These are phyloP conservation scores for Adineta ricciae DNA, from an alignment of 2,888 invertebrate species.

Conservation along the genomic window DNA sequence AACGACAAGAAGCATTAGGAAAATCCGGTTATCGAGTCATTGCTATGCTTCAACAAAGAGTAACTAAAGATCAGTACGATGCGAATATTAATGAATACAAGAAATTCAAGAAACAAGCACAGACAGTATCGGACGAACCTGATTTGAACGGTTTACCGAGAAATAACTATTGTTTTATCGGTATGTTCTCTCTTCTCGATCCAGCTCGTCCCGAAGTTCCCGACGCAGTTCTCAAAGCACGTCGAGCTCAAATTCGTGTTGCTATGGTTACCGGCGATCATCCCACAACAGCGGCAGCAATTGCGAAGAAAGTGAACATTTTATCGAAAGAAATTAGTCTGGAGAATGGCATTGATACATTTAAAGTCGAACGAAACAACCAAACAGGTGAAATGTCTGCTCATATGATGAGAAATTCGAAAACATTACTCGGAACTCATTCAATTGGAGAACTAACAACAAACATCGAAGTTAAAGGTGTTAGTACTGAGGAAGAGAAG, in stretches of 20 bases:
- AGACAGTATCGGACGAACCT: neutral
- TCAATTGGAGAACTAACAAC: no score
- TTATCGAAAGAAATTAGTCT: neutral
- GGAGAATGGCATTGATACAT: slow-evolving; percentile 19
- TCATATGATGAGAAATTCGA: neutral
- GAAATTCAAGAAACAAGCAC: neutral
- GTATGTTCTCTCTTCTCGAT: slow-evolving; percentile 1
- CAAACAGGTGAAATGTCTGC: neutral
- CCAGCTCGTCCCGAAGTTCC: slow-evolving; percentile 24
- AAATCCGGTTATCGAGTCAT: neutral
- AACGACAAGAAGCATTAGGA: neutral
- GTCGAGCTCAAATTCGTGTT: slow-evolving; percentile 23
- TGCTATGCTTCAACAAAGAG: neutral
- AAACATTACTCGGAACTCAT: neutral
- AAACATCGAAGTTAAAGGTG: neutral
- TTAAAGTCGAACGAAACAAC: neutral
- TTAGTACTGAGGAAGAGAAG: neutral
- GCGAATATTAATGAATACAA: neutral
- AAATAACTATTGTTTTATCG: slow-evolving; percentile 28
- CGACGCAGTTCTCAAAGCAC: slow-evolving; percentile 22
- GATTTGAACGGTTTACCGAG: neutral
- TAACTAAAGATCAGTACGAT: neutral
- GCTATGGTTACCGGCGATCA: slow-evolving; percentile 29
- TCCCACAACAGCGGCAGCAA: slow-evolving; percentile 25
- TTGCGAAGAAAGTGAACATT: slow-evolving; percentile 27